A percentile compares a stretch with the other conserved stretches of the same genome.
phyloP scores from a whole-genome alignment of 2,888 invertebrate genomes.

The Nasonia oneida region DNA sequence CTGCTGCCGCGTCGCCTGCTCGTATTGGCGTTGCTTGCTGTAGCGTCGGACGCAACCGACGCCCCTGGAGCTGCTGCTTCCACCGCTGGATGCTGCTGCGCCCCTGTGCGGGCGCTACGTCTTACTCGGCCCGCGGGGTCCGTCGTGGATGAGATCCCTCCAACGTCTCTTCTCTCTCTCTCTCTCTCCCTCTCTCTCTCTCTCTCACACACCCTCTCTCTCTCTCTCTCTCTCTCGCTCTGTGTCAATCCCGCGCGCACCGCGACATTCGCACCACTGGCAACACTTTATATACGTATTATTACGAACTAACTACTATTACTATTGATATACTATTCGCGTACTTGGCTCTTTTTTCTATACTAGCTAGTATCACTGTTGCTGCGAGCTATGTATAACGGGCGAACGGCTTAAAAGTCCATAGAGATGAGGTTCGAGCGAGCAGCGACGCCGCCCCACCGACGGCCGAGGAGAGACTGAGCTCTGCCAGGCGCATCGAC shows the following conservation, averaged over 20 bases:
- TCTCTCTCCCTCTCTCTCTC: not conserved
- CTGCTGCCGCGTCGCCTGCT: not conserved
- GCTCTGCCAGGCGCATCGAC: slow-evolving; percentile 68
- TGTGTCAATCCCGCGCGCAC: slow-evolving; percentile 10
- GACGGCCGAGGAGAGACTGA: slow-evolving; percentile 77
- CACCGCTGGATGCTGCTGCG: slow-evolving; percentile 31
- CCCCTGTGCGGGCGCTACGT: slow-evolving; percentile 56
- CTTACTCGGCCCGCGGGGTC: slow-evolving; percentile 57
- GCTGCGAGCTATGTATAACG: slow-evolving; percentile 13
- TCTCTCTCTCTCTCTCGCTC: not conserved
- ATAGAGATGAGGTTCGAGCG: slow-evolving; percentile 55
- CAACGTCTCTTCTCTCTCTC: not conserved
- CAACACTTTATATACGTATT: not conserved
- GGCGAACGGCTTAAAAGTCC: slow-evolving; percentile 32
- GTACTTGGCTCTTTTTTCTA: not conserved
- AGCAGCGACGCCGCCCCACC: slow-evolving; percentile 73
- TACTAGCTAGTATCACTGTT: not conserved
- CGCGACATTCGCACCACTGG: slow-evolving; percentile 1
- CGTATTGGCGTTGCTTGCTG: not conserved
- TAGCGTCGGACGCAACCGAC: slow-evolving; percentile 24
- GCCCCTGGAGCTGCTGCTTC: slow-evolving; percentile 11
- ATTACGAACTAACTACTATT: not conserved
- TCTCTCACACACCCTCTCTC: not conserved
- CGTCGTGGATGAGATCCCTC: slow-evolving; percentile 52
- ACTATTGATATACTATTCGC: not conserved